These are phyloP conservation scores for Orthosia cruda DNA, from an alignment of 2,888 invertebrate genomes.

Conservation along the genomic window DNA sequence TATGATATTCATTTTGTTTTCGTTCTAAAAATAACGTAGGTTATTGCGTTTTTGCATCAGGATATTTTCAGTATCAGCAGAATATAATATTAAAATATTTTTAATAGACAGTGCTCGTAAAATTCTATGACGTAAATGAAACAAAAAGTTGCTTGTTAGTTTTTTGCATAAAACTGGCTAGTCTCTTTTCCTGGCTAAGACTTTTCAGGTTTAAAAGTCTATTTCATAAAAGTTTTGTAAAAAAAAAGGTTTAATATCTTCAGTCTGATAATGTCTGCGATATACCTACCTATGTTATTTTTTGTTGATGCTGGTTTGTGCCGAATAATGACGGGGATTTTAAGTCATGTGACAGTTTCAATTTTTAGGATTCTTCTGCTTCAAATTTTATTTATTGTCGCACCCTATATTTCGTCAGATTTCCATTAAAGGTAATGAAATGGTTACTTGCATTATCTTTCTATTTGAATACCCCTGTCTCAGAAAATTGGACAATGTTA, in stretches of 20 bases:
- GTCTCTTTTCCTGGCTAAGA: too few relatives aligned
- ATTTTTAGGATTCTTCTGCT: too few relatives aligned
- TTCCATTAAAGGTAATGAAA: constrained; percentile 24
- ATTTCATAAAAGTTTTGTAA: too few relatives aligned
- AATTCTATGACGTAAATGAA: neutral
- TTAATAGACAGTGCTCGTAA: neutral
- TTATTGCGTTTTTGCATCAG: too few relatives aligned
- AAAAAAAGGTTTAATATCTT: neutral
- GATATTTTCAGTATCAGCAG: too few relatives aligned
- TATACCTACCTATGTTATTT: too few relatives aligned
- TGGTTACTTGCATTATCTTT: constrained; percentile 14
- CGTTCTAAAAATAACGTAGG: neutral
- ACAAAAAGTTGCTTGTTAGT: too few relatives aligned
- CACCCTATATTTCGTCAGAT: neutral
- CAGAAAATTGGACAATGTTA: constrained; percentile 27
- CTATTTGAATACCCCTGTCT: neutral
- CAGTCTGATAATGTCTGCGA: too few relatives aligned
- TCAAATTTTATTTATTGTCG: too few relatives aligned
- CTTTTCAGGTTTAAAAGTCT: too few relatives aligned
- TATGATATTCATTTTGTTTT: neutral
- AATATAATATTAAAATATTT: neutral
- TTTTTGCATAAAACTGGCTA: too few relatives aligned
- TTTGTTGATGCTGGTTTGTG: neutral
- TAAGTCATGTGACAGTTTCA: neutral
- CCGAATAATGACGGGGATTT: neutral